Evolutionary conservation across 2,888 invertebrate species (phyloP), one percentile per base, ranked within the genome.

Genomic region (Acleris sparsana): DNA sequence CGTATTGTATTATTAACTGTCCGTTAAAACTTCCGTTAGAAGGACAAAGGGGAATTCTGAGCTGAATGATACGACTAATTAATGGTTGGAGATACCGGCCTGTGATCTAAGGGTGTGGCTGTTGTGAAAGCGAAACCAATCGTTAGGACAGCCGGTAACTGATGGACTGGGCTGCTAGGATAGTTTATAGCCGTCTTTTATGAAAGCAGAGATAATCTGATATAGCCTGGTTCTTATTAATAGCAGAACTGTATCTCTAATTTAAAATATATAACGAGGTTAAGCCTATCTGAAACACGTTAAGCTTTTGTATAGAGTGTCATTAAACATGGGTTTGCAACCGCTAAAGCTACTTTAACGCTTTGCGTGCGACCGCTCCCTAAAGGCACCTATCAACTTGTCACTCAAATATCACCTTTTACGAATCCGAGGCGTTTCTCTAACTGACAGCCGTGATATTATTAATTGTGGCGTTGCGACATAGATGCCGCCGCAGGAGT

Each of bases 91-190:
- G 65, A 65, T 65, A 65, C 65, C 46, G 65, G 49, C 22, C 55
- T 60, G 51, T 61, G 65, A 65, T 65, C 65, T 65, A 61, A 65
- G 60, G 65, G 65, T 61, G 60, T 22, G 65, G 65, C 56, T 55
- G 55, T 43, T 65, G 65, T 61, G 65, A 65, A 65, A 65, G 65
- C 65, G 65, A 65, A 65, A 65, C 65, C 55, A 65, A 65, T 65
- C 55, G 55, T 56, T 57, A 25, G 17, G 18, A n/a, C 20, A 9
- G 49, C 25, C 18, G 49, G 56, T 46, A 39, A 39, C 58, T 60
- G 65, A 61, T 51, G 60, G 55, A 56, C 65, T 61, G 60, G 65
- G 55, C 56, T 44, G 60, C 51, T 17, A 20, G 46, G 46, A 43
- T 22, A 39, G 55, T 60, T 60, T 65, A 56, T 46, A 51, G 55